phyloP scores from a whole-genome alignment of 2,113 vertebrate species.

The Talpa occidentalis region DNA sequence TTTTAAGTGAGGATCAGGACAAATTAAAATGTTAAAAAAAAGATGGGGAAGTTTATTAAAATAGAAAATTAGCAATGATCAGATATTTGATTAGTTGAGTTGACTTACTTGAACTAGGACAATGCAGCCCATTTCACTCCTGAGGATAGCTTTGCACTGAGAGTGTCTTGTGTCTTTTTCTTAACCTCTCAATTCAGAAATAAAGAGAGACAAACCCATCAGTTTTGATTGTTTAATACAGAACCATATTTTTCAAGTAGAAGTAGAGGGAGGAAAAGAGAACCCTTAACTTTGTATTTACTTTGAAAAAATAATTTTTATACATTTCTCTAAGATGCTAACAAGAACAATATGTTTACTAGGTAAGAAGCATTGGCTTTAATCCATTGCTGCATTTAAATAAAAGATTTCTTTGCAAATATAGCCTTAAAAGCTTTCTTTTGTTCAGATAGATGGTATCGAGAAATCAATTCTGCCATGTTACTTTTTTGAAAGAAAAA shows the following conservation, averaged over 20 bases:
- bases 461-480: constrained; percentile 37
- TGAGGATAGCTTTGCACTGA: constrained; percentile 18
- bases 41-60: not conserved
- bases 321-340: not conserved
- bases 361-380: not conserved
- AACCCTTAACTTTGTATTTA: constrained; percentile 59
- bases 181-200: not conserved
- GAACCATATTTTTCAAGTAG: not conserved
- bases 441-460: constrained; percentile 68
- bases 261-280: constrained; percentile 69
- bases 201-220: not conserved
- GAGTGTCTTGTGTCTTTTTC: rapidly evolving
- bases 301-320: not conserved
- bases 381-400: constrained; percentile 1
- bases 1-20: not conserved
- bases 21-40: constrained; percentile 54
- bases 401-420: not conserved
- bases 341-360: not conserved
- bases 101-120: not conserved
- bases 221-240: not conserved
- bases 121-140: not conserved
- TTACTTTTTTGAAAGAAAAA: constrained; percentile 28
- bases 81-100: not conserved
- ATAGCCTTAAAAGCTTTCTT: not conserved
- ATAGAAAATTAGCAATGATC: not conserved